Conservation (phyloP, 1,140 invertebrate species). For the Drosophila bifasciata region DNA sequence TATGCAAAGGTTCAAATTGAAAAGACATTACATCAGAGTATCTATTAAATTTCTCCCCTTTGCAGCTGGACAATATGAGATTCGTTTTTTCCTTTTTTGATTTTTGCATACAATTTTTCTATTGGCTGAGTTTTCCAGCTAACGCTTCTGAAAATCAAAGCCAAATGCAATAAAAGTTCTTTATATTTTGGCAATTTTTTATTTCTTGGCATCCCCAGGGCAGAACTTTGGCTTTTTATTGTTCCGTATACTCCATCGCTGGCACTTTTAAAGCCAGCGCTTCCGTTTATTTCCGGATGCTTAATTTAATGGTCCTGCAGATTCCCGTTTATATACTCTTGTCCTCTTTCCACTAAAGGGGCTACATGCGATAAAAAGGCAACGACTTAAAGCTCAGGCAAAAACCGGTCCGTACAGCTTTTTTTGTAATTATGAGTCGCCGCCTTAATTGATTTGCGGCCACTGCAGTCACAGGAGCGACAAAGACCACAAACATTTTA, state of each 20-base stretch:
- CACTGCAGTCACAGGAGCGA: constrained; percentile 32
- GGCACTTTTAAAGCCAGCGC: constrained; percentile 35
- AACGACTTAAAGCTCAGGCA: constrained; percentile 19
- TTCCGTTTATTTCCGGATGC: constrained; percentile 72
- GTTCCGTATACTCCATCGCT: constrained; percentile 4
- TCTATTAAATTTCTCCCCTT: no score
- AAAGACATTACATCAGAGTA: no score
- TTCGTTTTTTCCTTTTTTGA: no score
- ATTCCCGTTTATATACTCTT: constrained; percentile 18
- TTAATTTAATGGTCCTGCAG: constrained; percentile 72
- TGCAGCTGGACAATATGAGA: no score
- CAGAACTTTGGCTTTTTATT: constrained; percentile 13
- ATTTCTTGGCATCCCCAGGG: constrained; percentile 18
- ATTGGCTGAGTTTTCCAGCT: no score
- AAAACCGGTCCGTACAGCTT: constrained; percentile 30
- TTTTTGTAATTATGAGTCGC: constrained; percentile 39
- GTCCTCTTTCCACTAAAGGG: neutral
- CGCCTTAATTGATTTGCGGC: constrained; percentile 75
- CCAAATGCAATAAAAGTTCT: constrained; percentile 26
- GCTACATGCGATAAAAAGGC: constrained; percentile 50
- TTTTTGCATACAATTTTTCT: no score
- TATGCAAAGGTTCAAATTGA: no score
- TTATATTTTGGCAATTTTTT: constrained; percentile 35
- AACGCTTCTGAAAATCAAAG: neutral
- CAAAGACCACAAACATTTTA: constrained; percentile 26